Conservation (phyloP, 2,113 vertebrate species). For the Cairina moschata region DNA sequence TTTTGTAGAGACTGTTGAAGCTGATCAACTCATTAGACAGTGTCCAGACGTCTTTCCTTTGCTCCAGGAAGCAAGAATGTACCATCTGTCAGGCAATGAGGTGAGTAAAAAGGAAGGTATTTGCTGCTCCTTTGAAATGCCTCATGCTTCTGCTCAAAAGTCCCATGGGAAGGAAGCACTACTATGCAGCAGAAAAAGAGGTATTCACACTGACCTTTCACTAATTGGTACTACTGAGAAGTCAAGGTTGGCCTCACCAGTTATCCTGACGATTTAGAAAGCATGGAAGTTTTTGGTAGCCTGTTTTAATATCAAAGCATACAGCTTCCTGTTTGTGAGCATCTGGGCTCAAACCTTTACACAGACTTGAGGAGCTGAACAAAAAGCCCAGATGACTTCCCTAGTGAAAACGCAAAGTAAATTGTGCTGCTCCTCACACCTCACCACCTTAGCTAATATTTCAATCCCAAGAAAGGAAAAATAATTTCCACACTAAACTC, state of each 20-base stretch:
- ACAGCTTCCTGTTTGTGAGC: background rate
- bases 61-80: conserved; percentile 92
- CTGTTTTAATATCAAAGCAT: background rate
- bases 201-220: background rate
- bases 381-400: background rate
- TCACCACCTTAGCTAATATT: background rate
- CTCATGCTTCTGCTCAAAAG: background rate
- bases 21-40: conserved; percentile 85
- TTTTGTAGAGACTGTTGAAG: conserved; percentile 93
- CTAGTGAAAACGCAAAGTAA: background rate
- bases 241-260: background rate
- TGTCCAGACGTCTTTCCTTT: conserved; percentile 89
- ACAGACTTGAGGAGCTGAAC: background rate
- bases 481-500: background rate
- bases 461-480: background rate
- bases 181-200: background rate
- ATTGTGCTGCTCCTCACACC: background rate
- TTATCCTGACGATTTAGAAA: background rate
- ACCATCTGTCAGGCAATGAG: conserved; percentile 93
- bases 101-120: conserved; percentile 72
- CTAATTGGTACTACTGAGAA: background rate
- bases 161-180: background rate
- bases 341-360: background rate
- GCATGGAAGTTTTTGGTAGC: background rate
- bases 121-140: background rate